Percentiles rank a stretch among this genome's conserved stretches.
phyloP scores from a whole-genome alignment of 2,113 vertebrate species.

The Thalassarche chlororhynchos region DNA sequence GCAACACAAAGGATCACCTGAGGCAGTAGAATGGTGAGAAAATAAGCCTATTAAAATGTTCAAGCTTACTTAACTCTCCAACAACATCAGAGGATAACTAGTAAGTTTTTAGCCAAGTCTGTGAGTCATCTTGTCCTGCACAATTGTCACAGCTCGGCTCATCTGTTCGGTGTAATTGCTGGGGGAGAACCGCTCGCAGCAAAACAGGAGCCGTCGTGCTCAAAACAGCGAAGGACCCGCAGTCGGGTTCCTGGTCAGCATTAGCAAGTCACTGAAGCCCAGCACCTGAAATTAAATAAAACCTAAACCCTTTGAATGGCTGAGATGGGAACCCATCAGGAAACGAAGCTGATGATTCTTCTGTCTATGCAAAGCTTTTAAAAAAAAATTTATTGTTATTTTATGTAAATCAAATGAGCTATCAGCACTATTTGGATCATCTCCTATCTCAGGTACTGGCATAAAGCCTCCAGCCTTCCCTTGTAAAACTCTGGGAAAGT shows the following conservation, averaged over 20 bases:
- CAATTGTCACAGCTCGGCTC: neutral
- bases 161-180: neutral
- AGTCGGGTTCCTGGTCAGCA: accelerated
- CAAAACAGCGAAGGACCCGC: accelerated
- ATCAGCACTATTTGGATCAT: neutral
- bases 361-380: neutral
- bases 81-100: neutral
- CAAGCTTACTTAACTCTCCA: neutral
- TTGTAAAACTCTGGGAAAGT: conserved; percentile 9
- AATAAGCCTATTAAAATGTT: conserved; percentile 39
- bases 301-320: neutral
- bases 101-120: conserved; percentile 4
- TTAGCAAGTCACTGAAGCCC: neutral
- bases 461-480: neutral
- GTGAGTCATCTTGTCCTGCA: conserved; percentile 14
- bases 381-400: neutral
- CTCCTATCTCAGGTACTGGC: conserved; percentile 22
- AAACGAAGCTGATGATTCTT: neutral
- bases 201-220: neutral
- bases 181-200: accelerated
- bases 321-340: neutral
- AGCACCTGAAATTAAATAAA: neutral
- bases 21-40: conserved; percentile 51
- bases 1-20: conserved; percentile 51
- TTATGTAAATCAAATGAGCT: neutral